These are phyloP conservation scores for Andrena praecox DNA, from an alignment of 2,888 invertebrate species.

Conservation along the genomic window DNA sequence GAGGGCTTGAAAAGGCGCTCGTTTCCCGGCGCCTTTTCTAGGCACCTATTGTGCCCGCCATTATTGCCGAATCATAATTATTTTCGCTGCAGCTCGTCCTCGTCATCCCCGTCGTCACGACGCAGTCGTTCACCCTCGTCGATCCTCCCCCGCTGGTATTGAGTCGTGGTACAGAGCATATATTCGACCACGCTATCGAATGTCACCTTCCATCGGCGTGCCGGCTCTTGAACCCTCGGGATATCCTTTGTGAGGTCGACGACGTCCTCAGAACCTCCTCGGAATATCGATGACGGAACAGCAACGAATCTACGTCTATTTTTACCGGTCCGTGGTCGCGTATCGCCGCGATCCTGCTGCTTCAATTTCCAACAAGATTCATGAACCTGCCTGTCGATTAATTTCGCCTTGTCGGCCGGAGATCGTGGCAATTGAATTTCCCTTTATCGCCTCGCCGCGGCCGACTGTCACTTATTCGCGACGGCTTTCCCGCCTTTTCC, in stretches of 20 bases:
- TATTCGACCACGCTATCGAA: conserved; percentile 33
- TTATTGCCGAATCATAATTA: conserved; percentile 43
- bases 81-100: conserved; percentile 6
- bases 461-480: conserved; percentile 12
- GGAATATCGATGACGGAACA: conserved; percentile 53
- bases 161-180: not conserved
- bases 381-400: conserved; percentile 23
- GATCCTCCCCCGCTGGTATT: not conserved
- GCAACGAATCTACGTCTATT: conserved; percentile 29
- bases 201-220: conserved; percentile 36
- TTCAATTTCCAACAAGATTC: not conserved
- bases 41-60: conserved; percentile 21
- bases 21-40: not conserved
- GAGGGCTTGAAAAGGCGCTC: conserved; percentile 3
- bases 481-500: not conserved
- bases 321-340: conserved; percentile 9
- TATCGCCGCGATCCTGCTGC: conserved; percentile 4
- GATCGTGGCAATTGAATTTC: conserved; percentile 11
- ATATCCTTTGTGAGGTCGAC: conserved; percentile 45
- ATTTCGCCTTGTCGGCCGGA: conserved; percentile 7
- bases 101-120: not conserved
- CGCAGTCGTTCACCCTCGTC: conserved; percentile 1
- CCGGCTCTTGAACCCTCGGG: conserved; percentile 35
- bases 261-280: conserved; percentile 40
- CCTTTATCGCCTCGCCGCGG: not conserved